Conservation (phyloP, 2,113 vertebrate genomes). For the Solea senegalensis region DNA sequence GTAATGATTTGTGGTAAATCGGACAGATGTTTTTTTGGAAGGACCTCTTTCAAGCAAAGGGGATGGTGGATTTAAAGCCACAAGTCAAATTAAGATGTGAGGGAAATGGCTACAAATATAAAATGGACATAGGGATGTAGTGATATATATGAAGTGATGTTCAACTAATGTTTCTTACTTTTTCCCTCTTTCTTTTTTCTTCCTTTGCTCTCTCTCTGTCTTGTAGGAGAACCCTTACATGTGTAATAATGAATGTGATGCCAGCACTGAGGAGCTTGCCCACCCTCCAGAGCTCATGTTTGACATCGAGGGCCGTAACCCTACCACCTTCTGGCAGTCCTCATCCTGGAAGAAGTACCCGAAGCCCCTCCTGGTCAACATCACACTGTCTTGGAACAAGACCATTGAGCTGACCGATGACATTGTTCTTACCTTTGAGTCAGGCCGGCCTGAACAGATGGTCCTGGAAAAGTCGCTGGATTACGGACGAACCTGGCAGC, state of each 20-base stretch:
- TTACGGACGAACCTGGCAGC: constrained; percentile 96
- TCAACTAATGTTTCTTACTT: not conserved
- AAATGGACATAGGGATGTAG: too few relatives aligned
- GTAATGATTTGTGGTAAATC: constrained; percentile 84
- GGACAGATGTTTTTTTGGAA: constrained; percentile 82
- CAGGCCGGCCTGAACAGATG: constrained; percentile 97
- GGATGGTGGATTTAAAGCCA: constrained; percentile 65
- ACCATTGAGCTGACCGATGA: constrained; percentile 98
- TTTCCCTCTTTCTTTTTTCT: constrained; percentile 1
- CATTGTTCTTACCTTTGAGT: constrained; percentile 97
- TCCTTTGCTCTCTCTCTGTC: constrained; percentile 53
- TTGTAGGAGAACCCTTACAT: constrained; percentile 97
- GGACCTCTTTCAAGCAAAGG: constrained; percentile 61
- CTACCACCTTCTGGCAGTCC: constrained; percentile 98
- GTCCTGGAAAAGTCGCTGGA: constrained; percentile 97
- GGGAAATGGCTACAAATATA: too few relatives aligned
- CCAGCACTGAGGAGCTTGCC: constrained; percentile 92
- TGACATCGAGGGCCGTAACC: constrained; percentile 94
- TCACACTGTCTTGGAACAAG: constrained; percentile 98
- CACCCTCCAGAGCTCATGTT: constrained; percentile 98
- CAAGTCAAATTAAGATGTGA: not conserved
- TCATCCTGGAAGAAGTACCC: constrained; percentile 96
- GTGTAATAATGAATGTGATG: constrained; percentile 99
- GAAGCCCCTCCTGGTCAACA: constrained; percentile 93
- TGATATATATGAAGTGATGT: too few relatives aligned